phyloP scores from a whole-genome alignment of 2,888 invertebrate genomes.

The Parnassius glacialis region DNA sequence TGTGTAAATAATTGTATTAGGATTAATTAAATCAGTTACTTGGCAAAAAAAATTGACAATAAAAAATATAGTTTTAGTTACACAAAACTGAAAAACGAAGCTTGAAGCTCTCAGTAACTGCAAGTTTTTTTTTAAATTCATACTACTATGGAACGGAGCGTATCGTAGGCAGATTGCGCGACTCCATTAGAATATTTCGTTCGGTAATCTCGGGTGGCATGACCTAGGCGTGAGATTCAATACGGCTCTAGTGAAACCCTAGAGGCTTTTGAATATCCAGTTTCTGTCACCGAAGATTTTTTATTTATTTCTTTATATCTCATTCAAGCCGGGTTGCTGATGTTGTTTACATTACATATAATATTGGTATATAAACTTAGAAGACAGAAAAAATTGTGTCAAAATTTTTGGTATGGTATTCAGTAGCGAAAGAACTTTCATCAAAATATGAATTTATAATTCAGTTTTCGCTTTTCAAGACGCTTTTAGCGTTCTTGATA shows the following conservation, averaged over 20 bases:
- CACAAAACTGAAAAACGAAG: constrained; percentile 9
- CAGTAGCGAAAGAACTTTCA: too few relatives aligned
- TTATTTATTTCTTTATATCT: constrained; percentile 10
- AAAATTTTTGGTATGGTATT: too few relatives aligned
- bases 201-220: constrained; percentile 43
- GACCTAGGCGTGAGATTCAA: constrained; percentile 39
- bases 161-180: constrained; percentile 22
- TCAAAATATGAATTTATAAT: too few relatives aligned
- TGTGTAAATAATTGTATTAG: too few relatives aligned
- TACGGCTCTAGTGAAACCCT: constrained; percentile 37
- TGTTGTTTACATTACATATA: too few relatives aligned
- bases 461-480: too few relatives aligned
- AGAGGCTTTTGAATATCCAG: constrained; percentile 33
- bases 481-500: too few relatives aligned
- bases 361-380: too few relatives aligned
- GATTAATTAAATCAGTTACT: too few relatives aligned
- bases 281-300: constrained; percentile 29
- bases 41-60: too few relatives aligned
- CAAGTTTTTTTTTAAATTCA: constrained; percentile 22
- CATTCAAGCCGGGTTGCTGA: too few relatives aligned
- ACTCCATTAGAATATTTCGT: constrained; percentile 49
- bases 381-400: too few relatives aligned
- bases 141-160: constrained; percentile 6
- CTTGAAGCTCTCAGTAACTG: constrained; percentile 17
- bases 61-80: not conserved